phyloP scores from a whole-genome alignment of 2,888 invertebrate genomes.

The Ypsolopha sequella region DNA sequence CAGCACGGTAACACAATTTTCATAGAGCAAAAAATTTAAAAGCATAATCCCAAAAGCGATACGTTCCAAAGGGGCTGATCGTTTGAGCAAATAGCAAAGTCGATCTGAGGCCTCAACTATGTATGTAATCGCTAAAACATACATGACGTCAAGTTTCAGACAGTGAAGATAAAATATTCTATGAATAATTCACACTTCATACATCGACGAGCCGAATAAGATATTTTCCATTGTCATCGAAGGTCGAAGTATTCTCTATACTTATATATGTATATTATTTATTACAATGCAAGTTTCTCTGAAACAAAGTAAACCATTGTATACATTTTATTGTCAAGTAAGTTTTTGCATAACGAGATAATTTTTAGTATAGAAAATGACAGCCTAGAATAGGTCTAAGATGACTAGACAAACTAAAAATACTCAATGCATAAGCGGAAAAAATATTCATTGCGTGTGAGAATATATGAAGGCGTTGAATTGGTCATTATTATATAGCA shows the following conservation, averaged over 20 bases:
- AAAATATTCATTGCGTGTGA: no score
- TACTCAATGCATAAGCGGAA: no score
- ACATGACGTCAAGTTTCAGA: constrained; percentile 39
- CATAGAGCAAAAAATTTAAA: not conserved
- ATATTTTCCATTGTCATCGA: constrained; percentile 16
- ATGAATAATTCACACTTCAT: constrained; percentile 59
- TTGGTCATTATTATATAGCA: no score
- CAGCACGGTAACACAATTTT: no score
- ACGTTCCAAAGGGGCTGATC: not conserved
- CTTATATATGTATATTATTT: not conserved
- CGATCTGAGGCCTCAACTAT: constrained; percentile 1
- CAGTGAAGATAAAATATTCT: constrained; percentile 49
- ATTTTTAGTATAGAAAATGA: no score
- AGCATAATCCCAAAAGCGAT: not conserved
- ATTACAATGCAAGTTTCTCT: no score
- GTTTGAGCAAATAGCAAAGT: constrained; percentile 6
- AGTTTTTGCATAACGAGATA: no score
- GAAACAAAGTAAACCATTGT: no score
- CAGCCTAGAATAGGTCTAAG: no score
- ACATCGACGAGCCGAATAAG: constrained; percentile 43
- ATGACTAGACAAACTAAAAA: no score
- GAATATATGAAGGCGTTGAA: no score
- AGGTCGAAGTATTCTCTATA: not conserved
- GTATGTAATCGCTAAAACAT: constrained; percentile 27
- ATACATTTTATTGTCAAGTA: no score